Conservation (phyloP, 1,140 invertebrate species). For the Drosophila athabasca region DNA sequence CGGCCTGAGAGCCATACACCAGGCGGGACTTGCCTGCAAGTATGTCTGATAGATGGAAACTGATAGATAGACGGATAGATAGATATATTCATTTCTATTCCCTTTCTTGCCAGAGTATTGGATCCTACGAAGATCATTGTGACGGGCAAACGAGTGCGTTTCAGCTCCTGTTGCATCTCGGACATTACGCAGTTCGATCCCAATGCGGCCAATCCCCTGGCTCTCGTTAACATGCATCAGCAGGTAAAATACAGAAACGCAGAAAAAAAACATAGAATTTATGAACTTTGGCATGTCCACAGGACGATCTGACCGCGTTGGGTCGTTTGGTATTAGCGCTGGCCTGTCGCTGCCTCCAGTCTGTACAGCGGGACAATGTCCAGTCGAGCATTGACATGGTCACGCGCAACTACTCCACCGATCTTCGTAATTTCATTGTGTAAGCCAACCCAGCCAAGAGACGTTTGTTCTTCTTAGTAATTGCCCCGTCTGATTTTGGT, state of each 20-base stretch:
- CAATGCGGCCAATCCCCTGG: constrained; percentile 84
- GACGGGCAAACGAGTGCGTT: constrained; percentile 88
- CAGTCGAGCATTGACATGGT: constrained; percentile 95
- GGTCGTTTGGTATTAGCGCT: constrained; percentile 96
- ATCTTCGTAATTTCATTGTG: constrained; percentile 97
- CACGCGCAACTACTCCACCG: constrained; percentile 93
- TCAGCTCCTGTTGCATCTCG: constrained; percentile 92
- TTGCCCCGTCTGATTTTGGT: no score
- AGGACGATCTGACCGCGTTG: constrained; percentile 96
- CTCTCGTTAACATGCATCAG: constrained; percentile 91
- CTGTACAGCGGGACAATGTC: constrained; percentile 93
- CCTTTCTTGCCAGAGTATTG: constrained; percentile 86
- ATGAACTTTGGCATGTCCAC: constrained; percentile 58
- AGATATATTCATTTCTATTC: constrained; percentile 65
- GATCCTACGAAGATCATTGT: constrained; percentile 96
- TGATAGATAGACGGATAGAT: not conserved
- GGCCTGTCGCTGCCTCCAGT: constrained; percentile 94
- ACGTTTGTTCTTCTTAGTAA: no score
- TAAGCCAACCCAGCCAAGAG: constrained; percentile 84
- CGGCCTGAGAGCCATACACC: constrained; percentile 95
- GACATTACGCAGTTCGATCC: constrained; percentile 93
- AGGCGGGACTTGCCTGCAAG: constrained; percentile 89
- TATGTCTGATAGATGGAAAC: constrained; percentile 56
- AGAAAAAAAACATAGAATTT: no score
- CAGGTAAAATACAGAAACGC: constrained; percentile 59